Base-by-base conservation (phyloP, 2,888 invertebrate genomes). In the Scelioninae gen. 2 region DNA sequence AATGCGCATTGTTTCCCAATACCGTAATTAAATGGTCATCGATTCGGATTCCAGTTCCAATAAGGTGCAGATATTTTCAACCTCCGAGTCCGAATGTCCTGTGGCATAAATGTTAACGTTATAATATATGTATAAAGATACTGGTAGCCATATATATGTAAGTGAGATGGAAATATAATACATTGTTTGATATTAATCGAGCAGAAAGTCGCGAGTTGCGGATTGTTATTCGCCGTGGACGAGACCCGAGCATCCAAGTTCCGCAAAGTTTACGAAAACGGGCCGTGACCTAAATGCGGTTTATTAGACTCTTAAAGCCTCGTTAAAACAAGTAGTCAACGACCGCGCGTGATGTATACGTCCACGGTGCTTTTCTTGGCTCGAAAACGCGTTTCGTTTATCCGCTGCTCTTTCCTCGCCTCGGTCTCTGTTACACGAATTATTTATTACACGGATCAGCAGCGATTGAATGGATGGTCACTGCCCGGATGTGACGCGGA, bases 401-500 rank as follows among this genome's bases (percentile, higher is more conserved):
- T 41, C 46, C 10, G n/a, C 16, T 19, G 18, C 55, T 35, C 15
- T 2, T 16, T 39, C 31, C n/a, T 3, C 48, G 55, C 50, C 37
- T 31, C 52, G 48, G 58, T 58, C 43, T 58, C 55, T 52, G 55
- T 28, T 52, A 57, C 28, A 28, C 43, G 76, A 77, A 81, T 81
- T 78, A 79, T 81, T 81, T 78, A 79, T 80, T 77, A 64, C 60
- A 57, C 57, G 74, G 76, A 73, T 78, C 76, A n/a, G 78, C 78
- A 77, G 81, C 82, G 82, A 83, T 82, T 81, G 81, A 83, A 83
- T 81, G 81, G 82, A 83, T 81, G 82, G 82, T 81, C 83, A 81
- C 78, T 81, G 81, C 82, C 83, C 83, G 82, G 84, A 84, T 81
- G 79, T 82, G 83, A 83, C 81, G n/a, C n/a, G n/a, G 81, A 77